phyloP scores from a whole-genome alignment of 2,797 vertebrate species.

The Heliangelus exortis region DNA sequence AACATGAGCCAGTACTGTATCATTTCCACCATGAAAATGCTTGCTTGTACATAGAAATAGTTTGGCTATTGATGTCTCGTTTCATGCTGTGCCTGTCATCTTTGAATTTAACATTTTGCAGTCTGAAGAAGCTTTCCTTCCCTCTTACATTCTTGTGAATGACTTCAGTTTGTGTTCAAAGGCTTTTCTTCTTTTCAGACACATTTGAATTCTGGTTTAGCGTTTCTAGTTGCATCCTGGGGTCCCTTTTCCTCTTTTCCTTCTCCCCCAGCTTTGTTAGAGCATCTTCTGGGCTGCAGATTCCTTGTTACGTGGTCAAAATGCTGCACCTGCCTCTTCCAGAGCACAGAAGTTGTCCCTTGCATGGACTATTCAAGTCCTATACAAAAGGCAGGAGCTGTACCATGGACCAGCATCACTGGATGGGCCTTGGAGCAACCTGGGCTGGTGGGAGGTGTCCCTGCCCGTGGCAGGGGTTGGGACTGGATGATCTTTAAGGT shows the following conservation, averaged over 20 bases:
- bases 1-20: neutral
- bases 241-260: neutral
- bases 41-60: neutral
- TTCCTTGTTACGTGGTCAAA: neutral
- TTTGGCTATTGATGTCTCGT: neutral
- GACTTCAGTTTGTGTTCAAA: neutral
- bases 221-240: fast-evolving
- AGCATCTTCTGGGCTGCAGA: neutral
- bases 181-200: neutral
- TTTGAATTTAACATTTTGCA: neutral
- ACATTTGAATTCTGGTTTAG: neutral
- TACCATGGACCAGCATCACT: fast-evolving
- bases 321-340: neutral
- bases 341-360: neutral
- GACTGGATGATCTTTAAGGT: no score
- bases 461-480: no score
- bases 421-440: no score
- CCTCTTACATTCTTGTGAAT: neutral
- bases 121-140: neutral
- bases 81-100: neutral
- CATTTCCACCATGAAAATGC: neutral
- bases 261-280: neutral
- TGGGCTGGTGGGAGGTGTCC: no score
- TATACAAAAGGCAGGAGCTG: neutral
- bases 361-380: fast-evolving